phyloP scores from a whole-genome alignment of 2,888 invertebrate species.

The Podotricha telesiphe region DNA sequence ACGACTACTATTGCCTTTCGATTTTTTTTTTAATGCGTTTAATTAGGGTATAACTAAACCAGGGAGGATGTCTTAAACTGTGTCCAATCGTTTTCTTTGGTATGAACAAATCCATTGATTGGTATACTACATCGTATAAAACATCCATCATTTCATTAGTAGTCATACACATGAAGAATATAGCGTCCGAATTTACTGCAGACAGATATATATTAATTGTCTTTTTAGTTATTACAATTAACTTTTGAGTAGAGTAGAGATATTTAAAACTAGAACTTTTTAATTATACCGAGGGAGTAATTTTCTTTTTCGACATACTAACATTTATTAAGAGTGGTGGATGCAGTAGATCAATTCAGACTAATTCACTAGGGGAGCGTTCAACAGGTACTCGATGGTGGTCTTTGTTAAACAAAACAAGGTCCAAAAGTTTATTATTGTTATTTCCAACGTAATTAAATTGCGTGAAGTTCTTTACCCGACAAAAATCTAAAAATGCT shows the following conservation, averaged over 20 bases:
- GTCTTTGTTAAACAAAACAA: conserved; percentile 12
- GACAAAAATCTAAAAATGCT: conserved; percentile 13
- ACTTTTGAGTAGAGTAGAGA: background rate
- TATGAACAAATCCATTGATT: conserved; percentile 1
- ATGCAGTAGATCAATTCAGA: conserved; percentile 6
- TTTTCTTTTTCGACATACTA: background rate
- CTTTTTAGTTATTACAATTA: no score
- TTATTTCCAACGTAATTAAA: conserved; percentile 1
- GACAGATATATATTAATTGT: conserved; percentile 6
- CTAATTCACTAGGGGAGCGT: background rate
- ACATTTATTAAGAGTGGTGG: conserved; percentile 2
- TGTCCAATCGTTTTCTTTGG: background rate
- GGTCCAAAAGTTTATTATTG: conserved; percentile 1
- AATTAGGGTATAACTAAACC: conserved; percentile 19
- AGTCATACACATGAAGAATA: background rate
- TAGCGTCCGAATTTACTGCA: background rate
- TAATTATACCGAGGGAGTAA: no score
- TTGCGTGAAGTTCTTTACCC: conserved; percentile 2
- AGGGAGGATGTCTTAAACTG: conserved; percentile 17
- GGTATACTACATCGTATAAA: background rate
- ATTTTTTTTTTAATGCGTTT: conserved; percentile 22
- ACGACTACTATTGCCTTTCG: background rate
- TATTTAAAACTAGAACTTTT: background rate
- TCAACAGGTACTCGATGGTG: background rate
- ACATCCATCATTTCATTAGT: conserved; percentile 1